Evolutionary conservation across 1,140 invertebrate species (phyloP).

Genomic region (Antheraea pernyi): DNA sequence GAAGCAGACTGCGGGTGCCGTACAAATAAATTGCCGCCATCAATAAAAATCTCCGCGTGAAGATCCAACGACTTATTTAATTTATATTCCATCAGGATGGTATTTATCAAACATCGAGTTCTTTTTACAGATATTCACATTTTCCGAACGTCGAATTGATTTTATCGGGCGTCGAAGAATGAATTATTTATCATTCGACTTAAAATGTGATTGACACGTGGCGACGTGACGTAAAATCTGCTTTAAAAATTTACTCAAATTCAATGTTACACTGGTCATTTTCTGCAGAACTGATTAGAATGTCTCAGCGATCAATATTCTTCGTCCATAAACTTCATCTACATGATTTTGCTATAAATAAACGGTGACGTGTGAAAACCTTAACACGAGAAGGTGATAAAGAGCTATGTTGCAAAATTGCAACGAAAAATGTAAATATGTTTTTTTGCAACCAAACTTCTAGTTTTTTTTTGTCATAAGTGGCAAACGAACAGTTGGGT

Average conservation of each 20-base stretch:
- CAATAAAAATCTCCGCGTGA: conserved; percentile 68
- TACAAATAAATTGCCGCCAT: conserved; percentile 73
- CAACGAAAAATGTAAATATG: too few species aligned
- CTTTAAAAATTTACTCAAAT: not conserved
- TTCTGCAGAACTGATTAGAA: too few species aligned
- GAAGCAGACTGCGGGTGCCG: conserved; percentile 67
- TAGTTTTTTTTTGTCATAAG: too few species aligned
- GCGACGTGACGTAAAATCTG: not conserved
- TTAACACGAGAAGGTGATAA: conserved; percentile 17
- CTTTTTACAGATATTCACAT: conserved; percentile 34
- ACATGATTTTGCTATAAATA: not conserved
- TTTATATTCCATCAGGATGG: conserved; percentile 63
- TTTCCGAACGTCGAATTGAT: conserved; percentile 32
- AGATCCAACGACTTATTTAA: conserved; percentile 71
- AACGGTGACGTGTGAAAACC: conserved; percentile 9
- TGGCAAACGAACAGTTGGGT: too few species aligned
- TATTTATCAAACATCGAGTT: conserved; percentile 58
- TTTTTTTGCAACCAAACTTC: too few species aligned
- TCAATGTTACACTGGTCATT: too few species aligned
- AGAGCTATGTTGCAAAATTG: too few species aligned
- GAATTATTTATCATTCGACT: conserved; percentile 1
- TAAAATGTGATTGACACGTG: not conserved
- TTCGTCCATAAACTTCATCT: too few species aligned
- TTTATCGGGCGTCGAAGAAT: conserved; percentile 25
- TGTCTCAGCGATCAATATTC: too few species aligned